A percentile compares a stretch with the other conserved stretches of the same genome.
Evolutionary conservation across 2,797 vertebrate genomes (phyloP).

Genomic region (Pitangus sulphuratus): DNA sequence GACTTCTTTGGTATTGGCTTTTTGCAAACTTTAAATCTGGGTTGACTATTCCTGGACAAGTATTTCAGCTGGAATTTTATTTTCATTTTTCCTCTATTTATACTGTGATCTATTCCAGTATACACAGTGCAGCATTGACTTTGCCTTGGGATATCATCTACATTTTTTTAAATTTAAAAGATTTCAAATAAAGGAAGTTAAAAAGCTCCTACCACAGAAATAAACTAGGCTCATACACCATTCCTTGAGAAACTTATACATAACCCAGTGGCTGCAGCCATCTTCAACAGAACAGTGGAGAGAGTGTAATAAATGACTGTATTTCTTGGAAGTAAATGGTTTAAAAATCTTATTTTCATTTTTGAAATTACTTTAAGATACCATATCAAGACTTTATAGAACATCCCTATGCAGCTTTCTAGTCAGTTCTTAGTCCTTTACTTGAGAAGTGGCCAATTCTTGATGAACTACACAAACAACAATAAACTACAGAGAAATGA

Average conservation of each 20-base stretch:
- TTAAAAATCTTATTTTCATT: background rate
- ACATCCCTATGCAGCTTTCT: background rate
- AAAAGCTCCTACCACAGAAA: background rate
- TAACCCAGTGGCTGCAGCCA: background rate
- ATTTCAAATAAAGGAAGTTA: background rate
- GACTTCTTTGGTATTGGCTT: constrained; percentile 35
- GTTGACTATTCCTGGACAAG: constrained; percentile 57
- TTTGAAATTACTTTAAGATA: background rate
- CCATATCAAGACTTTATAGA: background rate
- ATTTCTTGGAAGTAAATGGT: background rate
- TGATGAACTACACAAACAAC: background rate
- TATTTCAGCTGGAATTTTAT: constrained; percentile 47
- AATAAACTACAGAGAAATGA: background rate
- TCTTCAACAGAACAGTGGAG: background rate
- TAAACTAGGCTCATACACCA: background rate
- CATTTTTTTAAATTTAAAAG: background rate
- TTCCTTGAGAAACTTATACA: constrained; percentile 1
- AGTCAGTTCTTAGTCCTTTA: background rate
- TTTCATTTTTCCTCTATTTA: constrained; percentile 59
- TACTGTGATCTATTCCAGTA: constrained; percentile 26
- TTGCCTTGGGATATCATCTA: constrained; percentile 28
- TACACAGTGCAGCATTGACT: background rate
- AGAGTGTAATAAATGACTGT: background rate
- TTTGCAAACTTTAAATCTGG: constrained; percentile 38
- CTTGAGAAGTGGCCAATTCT: background rate